phyloP scores from a whole-genome alignment of 2,113 vertebrate genomes.

The Plestiodon gilberti region DNA sequence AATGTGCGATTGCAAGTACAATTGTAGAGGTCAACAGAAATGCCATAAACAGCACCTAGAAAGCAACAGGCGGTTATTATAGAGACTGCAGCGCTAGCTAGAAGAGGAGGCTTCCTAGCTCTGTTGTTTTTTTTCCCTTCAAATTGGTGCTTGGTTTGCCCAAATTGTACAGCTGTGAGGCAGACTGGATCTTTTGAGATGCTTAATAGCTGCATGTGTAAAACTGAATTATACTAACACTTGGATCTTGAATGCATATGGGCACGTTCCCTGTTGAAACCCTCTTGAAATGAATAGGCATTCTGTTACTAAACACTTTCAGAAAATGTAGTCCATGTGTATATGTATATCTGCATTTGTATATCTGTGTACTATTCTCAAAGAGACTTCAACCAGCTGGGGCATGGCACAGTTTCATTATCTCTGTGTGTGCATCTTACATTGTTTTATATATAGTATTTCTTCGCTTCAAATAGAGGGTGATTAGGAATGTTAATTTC shows the following conservation, averaged over 20 bases:
- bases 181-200: neutral
- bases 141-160: neutral
- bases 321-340: neutral
- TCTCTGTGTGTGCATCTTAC: neutral
- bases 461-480: neutral
- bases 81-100: neutral
- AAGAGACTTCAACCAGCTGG: neutral
- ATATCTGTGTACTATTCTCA: neutral
- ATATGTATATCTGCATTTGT: neutral
- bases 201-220: neutral
- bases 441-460: neutral
- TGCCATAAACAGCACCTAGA: neutral
- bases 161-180: neutral
- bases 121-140: neutral
- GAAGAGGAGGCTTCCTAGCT: neutral
- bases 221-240: neutral
- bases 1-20: neutral
- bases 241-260: constrained; percentile 3
- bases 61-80: neutral
- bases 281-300: constrained; percentile 1
- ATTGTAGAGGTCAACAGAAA: neutral
- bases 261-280: neutral
- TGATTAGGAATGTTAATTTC: neutral
- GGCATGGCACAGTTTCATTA: neutral
- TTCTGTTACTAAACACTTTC: neutral